Evolutionary conservation across 2,888 invertebrate species (phyloP), one percentile per base, ranked within the genome.

Genomic region (Drosophila pseudotalamancana): DNA sequence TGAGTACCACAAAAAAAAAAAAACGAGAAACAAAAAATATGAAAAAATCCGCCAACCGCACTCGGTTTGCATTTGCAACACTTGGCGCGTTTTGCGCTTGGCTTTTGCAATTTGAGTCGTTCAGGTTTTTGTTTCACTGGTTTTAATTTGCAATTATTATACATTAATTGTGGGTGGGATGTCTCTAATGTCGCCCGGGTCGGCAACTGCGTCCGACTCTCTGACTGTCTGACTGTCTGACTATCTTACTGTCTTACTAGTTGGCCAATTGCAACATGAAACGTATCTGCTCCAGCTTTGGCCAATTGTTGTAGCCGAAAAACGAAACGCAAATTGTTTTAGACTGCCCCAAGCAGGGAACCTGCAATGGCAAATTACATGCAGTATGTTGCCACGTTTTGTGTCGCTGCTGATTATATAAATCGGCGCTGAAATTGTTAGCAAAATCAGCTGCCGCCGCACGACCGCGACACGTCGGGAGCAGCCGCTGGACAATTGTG

Each of bases 321-420:
- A 75, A 65, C 63, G 81, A 81, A 81, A 78, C 72, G 65, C 75
- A 79, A 85, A 85, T 85, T 87, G 80, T 79, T 80, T 81, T 77
- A 74, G 83, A 84, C 80, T 74, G 73, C 76, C 72, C 49, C 42
- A 62, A 78, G 71, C 75, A 50, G 46, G 25, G 43, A 31, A 32
- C 35, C n/a, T 19, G 60, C 48, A 50, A 61, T 72, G 59, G 46
- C 50, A 72, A 87, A 87, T 84, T 85, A 80, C 64, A 67, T 57
- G 72, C 43, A 55, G 70, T 72, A 71, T 85, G 86, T 76, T 79
- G 82, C 82, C 72, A 77, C 79, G 74, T 83, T 84, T 87, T 84
- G 83, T 78, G 85, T 87, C 79, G 85, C 72, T 59, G 72, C 83
- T 82, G 79, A 82, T 82, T 84, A 85, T 82, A 87, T 82, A 85